Evolutionary conservation across 2,888 invertebrate genomes (phyloP).

Genomic region (Patella ulyssiponensis): DNA sequence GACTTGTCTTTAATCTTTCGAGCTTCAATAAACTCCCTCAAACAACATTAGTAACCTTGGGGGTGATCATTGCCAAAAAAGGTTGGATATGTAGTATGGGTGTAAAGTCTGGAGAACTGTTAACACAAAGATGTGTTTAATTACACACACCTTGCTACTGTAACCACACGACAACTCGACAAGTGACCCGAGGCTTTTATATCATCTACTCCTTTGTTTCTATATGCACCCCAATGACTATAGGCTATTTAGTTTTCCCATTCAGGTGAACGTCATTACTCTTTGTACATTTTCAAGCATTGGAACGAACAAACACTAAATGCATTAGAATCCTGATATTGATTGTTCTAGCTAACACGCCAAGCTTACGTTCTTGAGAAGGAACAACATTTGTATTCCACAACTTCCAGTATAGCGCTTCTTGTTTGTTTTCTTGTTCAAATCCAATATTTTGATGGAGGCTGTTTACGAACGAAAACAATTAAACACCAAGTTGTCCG

Average conservation of each 20-base stretch:
- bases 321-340: constrained; percentile 7
- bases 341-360: not conserved
- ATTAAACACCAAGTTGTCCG: constrained; percentile 3
- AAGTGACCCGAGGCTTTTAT: too few relatives aligned
- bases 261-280: not conserved
- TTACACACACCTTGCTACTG: too few relatives aligned
- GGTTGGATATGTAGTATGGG: too few relatives aligned
- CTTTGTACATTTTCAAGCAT: not conserved
- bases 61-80: too few relatives aligned
- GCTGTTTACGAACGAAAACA: constrained; percentile 12
- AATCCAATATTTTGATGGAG: constrained; percentile 11
- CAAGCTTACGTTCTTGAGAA: not conserved
- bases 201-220: too few relatives aligned
- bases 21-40: too few relatives aligned
- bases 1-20: too few relatives aligned
- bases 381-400: not conserved
- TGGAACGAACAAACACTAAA: not conserved
- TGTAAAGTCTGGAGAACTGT: too few relatives aligned
- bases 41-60: too few relatives aligned
- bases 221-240: not conserved
- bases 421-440: constrained; percentile 9
- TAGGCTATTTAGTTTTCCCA: constrained; percentile 7
- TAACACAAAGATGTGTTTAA: too few relatives aligned
- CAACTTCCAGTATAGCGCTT: not conserved
- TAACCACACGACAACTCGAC: too few relatives aligned